A percentile compares a stretch with the other conserved stretches of the same genome.
Evolutionary conservation across 1,140 invertebrate genomes (phyloP).

Genomic region (Drosophila micromelanica): DNA sequence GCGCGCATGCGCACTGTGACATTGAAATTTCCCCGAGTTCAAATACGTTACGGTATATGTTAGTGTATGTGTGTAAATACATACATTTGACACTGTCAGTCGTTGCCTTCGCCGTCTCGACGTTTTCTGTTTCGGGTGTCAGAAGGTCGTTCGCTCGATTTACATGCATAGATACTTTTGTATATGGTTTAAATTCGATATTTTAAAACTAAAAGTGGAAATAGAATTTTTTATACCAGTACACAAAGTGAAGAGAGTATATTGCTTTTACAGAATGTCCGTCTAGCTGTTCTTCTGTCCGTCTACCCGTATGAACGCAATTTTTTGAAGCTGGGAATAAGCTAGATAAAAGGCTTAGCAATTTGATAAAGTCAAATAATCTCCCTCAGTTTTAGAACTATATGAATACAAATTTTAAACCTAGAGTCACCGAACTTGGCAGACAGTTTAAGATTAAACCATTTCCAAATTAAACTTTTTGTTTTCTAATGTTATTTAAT

Average conservation of each 20-base stretch:
- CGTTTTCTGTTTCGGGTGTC: constrained; percentile 31
- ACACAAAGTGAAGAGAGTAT: background rate
- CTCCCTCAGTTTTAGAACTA: too few species aligned
- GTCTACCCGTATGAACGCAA: too few species aligned
- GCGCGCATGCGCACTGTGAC: constrained; percentile 35
- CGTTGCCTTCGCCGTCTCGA: background rate
- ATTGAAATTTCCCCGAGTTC: constrained; percentile 27
- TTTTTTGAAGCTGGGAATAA: too few species aligned
- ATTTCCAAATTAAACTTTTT: too few species aligned
- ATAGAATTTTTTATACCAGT: background rate
- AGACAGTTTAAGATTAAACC: too few species aligned
- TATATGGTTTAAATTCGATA: constrained; percentile 12
- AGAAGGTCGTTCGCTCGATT: constrained; percentile 42
- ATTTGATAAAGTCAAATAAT: too few species aligned
- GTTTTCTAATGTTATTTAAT: too few species aligned
- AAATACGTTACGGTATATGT: background rate
- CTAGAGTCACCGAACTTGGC: too few species aligned
- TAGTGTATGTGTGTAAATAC: background rate
- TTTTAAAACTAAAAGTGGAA: background rate
- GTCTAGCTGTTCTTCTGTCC: too few species aligned
- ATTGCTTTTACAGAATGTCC: too few species aligned
- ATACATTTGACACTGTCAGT: constrained; percentile 47
- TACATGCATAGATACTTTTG: constrained; percentile 30
- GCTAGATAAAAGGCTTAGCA: too few species aligned
- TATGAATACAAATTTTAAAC: too few species aligned